Base-by-base conservation (phyloP, 2,888 invertebrate genomes). In the Shargacucullia verbasci region DNA sequence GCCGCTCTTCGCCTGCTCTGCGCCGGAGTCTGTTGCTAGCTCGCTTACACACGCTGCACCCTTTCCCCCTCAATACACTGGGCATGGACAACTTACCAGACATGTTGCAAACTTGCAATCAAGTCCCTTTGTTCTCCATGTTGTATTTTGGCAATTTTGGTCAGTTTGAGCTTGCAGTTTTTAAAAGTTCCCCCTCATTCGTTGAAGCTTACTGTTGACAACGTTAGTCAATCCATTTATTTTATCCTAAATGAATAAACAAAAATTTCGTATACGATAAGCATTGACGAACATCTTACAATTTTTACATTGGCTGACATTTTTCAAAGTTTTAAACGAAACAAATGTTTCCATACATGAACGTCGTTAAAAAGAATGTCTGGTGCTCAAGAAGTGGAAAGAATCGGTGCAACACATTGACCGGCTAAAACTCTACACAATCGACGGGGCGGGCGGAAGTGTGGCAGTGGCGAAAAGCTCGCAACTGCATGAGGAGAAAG, bases 401-500 rank as follows among this genome's bases (percentile, higher is more conserved):
- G 80, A 83, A 84, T 84, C 78, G 78, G 77, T 86, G 82, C 79
- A 88, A 84, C 83, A 86, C 86, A 89, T 89, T 88, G 87, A 86
- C 87, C 86, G 86, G 85, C 79, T 86, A 84, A 85, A 89, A 88
- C 83, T 87, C 82, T 78, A 86, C 83, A 88, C 83, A 87, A 88
- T 87, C 83, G 86, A 84, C 86, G 87, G 88, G 88, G 86, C 82
- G 90, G 89, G 90, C 92, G 93, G 92, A 93, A 92, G 91, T 91
- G 86, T 90, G 88, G 90, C 88, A 91, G 90, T 89, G 89, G 91
- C 92, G 92, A 92, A 93, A 92, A 92, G 91, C 92, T 92, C 90
- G 89, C 90, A 89, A 90, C 91, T 91, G 92, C 92, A 93, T 86
- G 91, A 92, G 87, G 92, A 92, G 94, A 92, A 92, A 92, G 94